Evolutionary conservation across 2,113 vertebrate species (phyloP).

Genomic region (Triplophysa siluroides): DNA sequence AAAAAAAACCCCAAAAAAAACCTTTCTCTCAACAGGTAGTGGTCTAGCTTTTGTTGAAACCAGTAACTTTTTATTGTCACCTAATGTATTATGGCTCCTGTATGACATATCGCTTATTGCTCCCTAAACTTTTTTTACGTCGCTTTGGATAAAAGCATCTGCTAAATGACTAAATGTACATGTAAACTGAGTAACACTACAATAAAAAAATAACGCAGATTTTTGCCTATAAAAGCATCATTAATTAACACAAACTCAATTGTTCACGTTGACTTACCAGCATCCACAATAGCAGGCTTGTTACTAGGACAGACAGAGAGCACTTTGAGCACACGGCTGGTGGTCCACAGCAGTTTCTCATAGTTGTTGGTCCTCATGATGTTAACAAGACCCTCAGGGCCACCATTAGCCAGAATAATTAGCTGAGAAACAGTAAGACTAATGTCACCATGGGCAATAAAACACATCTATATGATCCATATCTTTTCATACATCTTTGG

Average conservation of each 20-base stretch:
- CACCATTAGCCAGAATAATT: constrained; percentile 91
- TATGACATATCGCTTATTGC: too few species aligned
- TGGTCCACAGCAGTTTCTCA: constrained; percentile 97
- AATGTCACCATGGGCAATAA: neutral
- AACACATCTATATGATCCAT: too few species aligned
- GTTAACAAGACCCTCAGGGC: constrained; percentile 90
- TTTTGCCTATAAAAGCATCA: neutral
- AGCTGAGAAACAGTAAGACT: constrained; percentile 71
- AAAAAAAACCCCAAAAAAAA: too few species aligned
- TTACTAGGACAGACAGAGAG: constrained; percentile 97
- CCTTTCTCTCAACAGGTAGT: too few species aligned
- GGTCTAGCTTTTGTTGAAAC: too few species aligned
- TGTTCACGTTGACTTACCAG: constrained; percentile 78
- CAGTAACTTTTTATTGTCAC: too few species aligned
- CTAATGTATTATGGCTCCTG: too few species aligned
- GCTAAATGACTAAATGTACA: too few species aligned
- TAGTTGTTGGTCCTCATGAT: constrained; percentile 95
- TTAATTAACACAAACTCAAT: neutral
- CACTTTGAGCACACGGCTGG: constrained; percentile 95
- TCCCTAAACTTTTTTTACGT: too few species aligned
- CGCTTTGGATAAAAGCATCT: too few species aligned
- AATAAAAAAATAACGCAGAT: neutral
- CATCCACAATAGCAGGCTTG: constrained; percentile 94
- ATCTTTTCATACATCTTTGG: too few species aligned
- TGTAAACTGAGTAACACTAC: too few species aligned